phyloP scores from a whole-genome alignment of 2,888 invertebrate genomes.

The Pomacea canaliculata region DNA sequence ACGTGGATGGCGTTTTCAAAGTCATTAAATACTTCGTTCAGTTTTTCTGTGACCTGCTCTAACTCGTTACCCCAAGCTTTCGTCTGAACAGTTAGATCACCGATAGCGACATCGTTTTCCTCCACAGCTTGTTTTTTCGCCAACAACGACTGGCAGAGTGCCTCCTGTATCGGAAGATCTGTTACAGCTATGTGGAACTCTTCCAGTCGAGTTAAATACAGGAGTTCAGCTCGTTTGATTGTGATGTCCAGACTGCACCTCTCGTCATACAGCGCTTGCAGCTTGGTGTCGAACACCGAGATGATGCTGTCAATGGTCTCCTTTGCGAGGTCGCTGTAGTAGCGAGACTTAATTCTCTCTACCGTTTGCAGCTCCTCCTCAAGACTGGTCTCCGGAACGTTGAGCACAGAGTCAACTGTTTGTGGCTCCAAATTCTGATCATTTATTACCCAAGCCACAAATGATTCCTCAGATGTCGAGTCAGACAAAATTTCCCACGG shows the following conservation, averaged over 20 bases:
- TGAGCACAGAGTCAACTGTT: no score
- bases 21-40: no score
- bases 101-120: neutral
- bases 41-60: neutral
- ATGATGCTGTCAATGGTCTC: neutral
- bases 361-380: conserved; percentile 1
- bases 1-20: no score
- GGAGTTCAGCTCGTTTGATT: conserved; percentile 1
- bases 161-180: neutral
- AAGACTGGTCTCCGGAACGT: neutral
- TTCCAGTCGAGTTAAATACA: neutral
- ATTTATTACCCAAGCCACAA: no score
- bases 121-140: neutral
- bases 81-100: neutral
- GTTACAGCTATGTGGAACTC: neutral
- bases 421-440: no score
- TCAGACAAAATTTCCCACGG: no score
- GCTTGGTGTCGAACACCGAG: conserved; percentile 5
- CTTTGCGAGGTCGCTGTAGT: neutral
- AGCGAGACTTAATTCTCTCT: neutral
- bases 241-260: conserved; percentile 3
- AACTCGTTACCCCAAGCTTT: neutral
- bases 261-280: neutral
- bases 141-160: neutral
- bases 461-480: no score